phyloP scores from a whole-genome alignment of 2,797 vertebrate species.

The Gobio occitaniae region DNA sequence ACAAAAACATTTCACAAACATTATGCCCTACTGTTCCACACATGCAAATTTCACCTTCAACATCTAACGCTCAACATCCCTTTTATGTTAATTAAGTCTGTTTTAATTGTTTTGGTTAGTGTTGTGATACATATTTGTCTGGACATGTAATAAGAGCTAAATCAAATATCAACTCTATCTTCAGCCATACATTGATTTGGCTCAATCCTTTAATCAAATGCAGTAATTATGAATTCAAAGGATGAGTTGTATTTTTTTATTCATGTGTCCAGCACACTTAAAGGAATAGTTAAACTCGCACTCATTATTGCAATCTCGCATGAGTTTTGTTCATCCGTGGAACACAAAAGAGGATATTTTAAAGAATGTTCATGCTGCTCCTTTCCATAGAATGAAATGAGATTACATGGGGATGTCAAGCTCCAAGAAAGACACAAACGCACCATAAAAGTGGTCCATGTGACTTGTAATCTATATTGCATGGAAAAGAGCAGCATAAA shows the following conservation, averaged over 20 bases:
- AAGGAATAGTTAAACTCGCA: background rate
- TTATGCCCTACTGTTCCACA: slow-evolving; percentile 28
- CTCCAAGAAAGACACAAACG: background rate
- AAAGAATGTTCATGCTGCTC: background rate
- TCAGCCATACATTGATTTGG: background rate
- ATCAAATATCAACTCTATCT: background rate
- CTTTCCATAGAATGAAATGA: background rate
- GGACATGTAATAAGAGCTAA: background rate
- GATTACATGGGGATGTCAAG: background rate
- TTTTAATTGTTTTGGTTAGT: slow-evolving; percentile 32
- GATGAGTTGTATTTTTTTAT: background rate
- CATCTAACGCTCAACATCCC: slow-evolving; percentile 24
- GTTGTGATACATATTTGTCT: slow-evolving; percentile 1
- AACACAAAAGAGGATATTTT: background rate
- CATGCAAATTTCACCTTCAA: slow-evolving; percentile 17
- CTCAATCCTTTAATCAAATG: background rate
- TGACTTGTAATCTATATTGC: background rate
- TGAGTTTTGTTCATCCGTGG: background rate
- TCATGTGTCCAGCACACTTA: background rate
- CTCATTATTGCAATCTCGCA: background rate
- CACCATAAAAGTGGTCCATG: background rate
- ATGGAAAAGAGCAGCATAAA: background rate
- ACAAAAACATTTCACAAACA: slow-evolving; percentile 32
- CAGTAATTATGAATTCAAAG: background rate
- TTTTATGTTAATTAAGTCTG: slow-evolving; percentile 22